Base-by-base conservation (phyloP, 2,797 vertebrate genomes). In the Yasuhikotakia modesta region DNA sequence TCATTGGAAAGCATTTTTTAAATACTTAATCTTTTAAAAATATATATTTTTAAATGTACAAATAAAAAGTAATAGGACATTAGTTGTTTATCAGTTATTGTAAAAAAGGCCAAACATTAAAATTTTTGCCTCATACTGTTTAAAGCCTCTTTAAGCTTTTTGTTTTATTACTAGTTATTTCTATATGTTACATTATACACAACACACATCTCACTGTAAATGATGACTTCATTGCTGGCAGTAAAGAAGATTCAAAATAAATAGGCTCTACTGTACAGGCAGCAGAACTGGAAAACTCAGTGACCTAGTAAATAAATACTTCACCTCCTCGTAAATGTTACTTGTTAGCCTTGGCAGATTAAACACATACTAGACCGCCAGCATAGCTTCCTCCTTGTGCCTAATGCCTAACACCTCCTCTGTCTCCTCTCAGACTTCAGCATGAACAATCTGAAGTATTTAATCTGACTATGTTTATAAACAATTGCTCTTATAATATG, bases 391-490 rank as follows among this genome's bases (percentile, higher is more conserved):
- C 74, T 79, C 63, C 19, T 22, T 60, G 45, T 32, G 24, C 17
- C 52, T 85, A 88, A 35, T 35, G 32, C 91, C 86, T 85, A 85
- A 82, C 79, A 89, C 97, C 87, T 80, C 70, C 58, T 53, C 76
- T 6, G 0, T 94, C 88, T 94, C 94, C 95, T 65, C n/a, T 67
- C 6, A 39, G 35, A 39, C 6, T 39, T 39, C 35, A 39, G 7
- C 7, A 4, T 35, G 32, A 35, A 35, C 7, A 35, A 35, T 7
- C 32, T 35, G 4, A 35, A 39, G 35, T 39, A 39, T 6, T 8
- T 39, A 39, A 39, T 39, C 35, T 5, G 30, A 32, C 30, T 35
- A 35, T 35, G 7, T 35, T 35, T 35, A 35, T 35, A 35, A 35
- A 35, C 7, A 35, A 7, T 4, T 35, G 7, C 32, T 35, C 32